A percentile compares a stretch with the other conserved stretches of the same genome.
phyloP scores from a whole-genome alignment of 2,888 invertebrate genomes.

The Heliconius charithonia region DNA sequence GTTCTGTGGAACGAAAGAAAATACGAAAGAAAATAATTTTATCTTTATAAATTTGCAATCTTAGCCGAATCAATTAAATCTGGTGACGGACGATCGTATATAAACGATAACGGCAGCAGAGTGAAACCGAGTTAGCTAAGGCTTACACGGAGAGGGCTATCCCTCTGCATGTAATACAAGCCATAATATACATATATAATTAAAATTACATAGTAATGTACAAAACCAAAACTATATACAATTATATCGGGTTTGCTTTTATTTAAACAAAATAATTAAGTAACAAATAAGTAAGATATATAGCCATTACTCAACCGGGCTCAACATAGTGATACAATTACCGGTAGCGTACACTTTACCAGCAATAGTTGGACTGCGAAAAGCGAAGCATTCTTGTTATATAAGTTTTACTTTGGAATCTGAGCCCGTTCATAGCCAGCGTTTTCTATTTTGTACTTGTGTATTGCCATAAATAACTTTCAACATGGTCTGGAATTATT shows the following conservation, averaged over 20 bases:
- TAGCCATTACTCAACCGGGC: constrained; percentile 50
- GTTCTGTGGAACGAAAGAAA: too few relatives aligned
- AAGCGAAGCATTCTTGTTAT: constrained; percentile 30
- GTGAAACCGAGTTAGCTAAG: too few relatives aligned
- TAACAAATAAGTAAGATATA: constrained; percentile 51
- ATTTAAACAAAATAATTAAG: constrained; percentile 40
- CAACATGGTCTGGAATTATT: constrained; percentile 16
- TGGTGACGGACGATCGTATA: too few relatives aligned
- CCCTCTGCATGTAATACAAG: too few relatives aligned
- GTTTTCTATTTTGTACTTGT: constrained; percentile 24
- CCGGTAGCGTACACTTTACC: constrained; percentile 48
- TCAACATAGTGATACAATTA: constrained; percentile 57
- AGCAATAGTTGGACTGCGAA: constrained; percentile 34
- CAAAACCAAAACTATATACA: too few relatives aligned
- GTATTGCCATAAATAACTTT: constrained; percentile 25
- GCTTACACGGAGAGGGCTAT: too few relatives aligned
- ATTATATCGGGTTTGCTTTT: background rate
- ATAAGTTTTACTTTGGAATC: constrained; percentile 28
- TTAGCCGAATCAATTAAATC: too few relatives aligned
- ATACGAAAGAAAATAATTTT: too few relatives aligned
- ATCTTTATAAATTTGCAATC: too few relatives aligned
- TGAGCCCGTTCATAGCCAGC: constrained; percentile 24
- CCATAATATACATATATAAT: too few relatives aligned
- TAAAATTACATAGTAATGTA: too few relatives aligned
- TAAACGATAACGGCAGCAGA: too few relatives aligned